Percentiles rank a stretch among this genome's conserved stretches.
phyloP scores from a whole-genome alignment of 2,888 invertebrate genomes.

The Sarcophaga caerulescens region DNA sequence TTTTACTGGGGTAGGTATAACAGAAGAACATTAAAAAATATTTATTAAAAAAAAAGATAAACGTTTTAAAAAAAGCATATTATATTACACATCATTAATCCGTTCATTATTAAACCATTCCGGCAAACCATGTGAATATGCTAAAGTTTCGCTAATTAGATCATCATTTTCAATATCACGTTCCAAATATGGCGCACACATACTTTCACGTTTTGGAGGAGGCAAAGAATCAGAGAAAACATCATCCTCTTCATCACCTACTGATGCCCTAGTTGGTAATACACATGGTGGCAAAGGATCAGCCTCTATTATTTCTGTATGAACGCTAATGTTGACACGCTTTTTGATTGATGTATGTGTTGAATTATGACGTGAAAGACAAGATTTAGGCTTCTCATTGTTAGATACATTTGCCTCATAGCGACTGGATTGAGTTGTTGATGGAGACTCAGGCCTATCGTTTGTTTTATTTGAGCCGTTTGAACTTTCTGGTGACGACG shows the following conservation, averaged over 20 bases:
- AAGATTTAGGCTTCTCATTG: conserved; percentile 74
- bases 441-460: conserved; percentile 25
- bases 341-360: conserved; percentile 80
- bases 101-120: conserved; percentile 82
- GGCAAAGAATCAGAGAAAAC: conserved; percentile 83
- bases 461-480: conserved; percentile 31
- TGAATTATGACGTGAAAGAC: conserved; percentile 79
- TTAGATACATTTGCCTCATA: conserved; percentile 57
- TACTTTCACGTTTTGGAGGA: conserved; percentile 81
- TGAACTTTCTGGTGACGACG: conserved; percentile 20
- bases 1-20: neutral
- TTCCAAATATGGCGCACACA: conserved; percentile 82
- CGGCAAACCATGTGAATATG: conserved; percentile 78
- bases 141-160: conserved; percentile 73
- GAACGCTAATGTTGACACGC: conserved; percentile 80
- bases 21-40: neutral
- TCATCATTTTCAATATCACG: conserved; percentile 71
- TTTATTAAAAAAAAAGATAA: conserved; percentile 41
- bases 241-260: conserved; percentile 82
- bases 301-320: conserved; percentile 79
- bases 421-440: conserved; percentile 61
- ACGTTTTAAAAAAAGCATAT: conserved; percentile 22
- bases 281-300: conserved; percentile 74
- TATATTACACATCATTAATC: conserved; percentile 78
- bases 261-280: conserved; percentile 60